phyloP scores from a whole-genome alignment of 2,797 vertebrate genomes.

The Molossus molossus region DNA sequence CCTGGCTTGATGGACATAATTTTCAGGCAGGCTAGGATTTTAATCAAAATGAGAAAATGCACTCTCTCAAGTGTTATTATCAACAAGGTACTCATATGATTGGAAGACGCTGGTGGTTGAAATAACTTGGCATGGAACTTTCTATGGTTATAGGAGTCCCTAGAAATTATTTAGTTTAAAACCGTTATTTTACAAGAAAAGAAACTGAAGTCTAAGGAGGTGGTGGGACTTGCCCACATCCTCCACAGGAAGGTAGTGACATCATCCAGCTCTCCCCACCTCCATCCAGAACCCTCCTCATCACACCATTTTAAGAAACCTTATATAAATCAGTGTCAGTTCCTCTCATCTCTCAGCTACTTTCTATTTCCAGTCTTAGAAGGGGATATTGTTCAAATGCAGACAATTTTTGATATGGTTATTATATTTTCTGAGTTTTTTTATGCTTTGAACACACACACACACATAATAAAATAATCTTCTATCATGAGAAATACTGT shows the following conservation, averaged over 20 bases:
- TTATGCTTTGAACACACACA: slow-evolving; percentile 64
- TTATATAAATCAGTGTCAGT: slow-evolving; percentile 1
- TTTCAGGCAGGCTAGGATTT: slow-evolving; percentile 61
- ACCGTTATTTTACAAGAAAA: slow-evolving; percentile 59
- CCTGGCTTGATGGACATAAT: slow-evolving; percentile 24
- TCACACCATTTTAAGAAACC: slow-evolving; percentile 61
- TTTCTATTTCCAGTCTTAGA: slow-evolving; percentile 53
- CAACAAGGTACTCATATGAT: not conserved
- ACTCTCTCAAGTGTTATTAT: slow-evolving; percentile 14
- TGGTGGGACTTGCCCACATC: slow-evolving; percentile 37
- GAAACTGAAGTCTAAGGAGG: slow-evolving; percentile 29
- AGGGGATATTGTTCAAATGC: slow-evolving; percentile 18
- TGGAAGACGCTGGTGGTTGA: not conserved
- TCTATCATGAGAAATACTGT: slow-evolving; percentile 33
- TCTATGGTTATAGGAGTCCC: not conserved
- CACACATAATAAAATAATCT: slow-evolving; percentile 36
- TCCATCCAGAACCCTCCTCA: not conserved
- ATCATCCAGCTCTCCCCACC: not conserved
- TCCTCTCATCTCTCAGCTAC: slow-evolving; percentile 1
- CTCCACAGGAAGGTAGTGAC: not conserved
- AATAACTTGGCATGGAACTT: not conserved
- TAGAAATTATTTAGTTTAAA: not conserved
- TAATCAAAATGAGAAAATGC: slow-evolving; percentile 64
- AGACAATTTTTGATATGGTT: slow-evolving; percentile 26
- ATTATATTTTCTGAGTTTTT: slow-evolving; percentile 61